Conservation (phyloP, 2,797 vertebrate species). For the Triplophysa yarkandensis region DNA sequence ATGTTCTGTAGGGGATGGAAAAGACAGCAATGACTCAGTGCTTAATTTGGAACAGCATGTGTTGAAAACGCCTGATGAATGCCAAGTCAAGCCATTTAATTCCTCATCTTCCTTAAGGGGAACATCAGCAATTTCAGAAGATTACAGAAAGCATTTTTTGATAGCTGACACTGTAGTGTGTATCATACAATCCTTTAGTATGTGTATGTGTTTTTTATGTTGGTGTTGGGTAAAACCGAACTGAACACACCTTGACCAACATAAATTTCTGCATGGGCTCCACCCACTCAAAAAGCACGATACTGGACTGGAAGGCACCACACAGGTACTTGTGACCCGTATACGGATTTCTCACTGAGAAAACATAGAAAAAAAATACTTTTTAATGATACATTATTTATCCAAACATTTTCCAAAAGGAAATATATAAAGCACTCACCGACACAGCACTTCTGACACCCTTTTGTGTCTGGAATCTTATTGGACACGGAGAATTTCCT, state of each 20-base stretch:
- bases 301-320: conserved; percentile 86
- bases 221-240: neutral
- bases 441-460: conserved; percentile 97
- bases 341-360: conserved; percentile 86
- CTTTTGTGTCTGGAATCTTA: conserved; percentile 98
- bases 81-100: conserved; percentile 24
- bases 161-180: neutral
- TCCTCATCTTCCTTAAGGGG: neutral
- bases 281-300: conserved; percentile 88
- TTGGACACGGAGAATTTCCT: conserved; percentile 97
- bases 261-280: conserved; percentile 93
- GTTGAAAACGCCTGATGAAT: neutral
- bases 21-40: conserved; percentile 1
- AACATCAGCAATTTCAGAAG: conserved; percentile 15
- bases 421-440: conserved; percentile 80
- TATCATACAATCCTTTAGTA: neutral
- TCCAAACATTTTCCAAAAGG: neutral
- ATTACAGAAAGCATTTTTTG: conserved; percentile 1
- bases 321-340: conserved; percentile 89
- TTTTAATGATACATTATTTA: too few species aligned
- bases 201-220: neutral
- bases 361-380: neutral
- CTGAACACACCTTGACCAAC: conserved; percentile 84
- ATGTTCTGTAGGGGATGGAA: conserved; percentile 75
- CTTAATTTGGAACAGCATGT: conserved; percentile 1